Evolutionary conservation across 2,888 invertebrate genomes (phyloP).

Genomic region (Sarcophaga variegata): DNA sequence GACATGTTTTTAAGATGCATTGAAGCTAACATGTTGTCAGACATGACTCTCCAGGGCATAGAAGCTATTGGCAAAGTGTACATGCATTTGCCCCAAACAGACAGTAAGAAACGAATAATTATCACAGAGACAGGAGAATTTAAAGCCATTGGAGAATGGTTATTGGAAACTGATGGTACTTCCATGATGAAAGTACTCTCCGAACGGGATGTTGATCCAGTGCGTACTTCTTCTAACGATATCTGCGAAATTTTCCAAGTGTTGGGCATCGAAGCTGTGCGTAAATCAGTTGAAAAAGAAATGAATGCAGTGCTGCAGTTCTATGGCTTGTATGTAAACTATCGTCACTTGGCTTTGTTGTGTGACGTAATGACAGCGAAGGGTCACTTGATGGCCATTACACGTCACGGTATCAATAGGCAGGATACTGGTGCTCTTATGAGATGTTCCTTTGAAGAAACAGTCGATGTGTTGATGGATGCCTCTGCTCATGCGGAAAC

Average conservation of each 20-base stretch:
- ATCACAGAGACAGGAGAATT: constrained; percentile 99
- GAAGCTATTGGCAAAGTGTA: constrained; percentile 99
- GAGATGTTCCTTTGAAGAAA: constrained; percentile 99
- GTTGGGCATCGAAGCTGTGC: constrained; percentile 98
- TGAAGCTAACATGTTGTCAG: constrained; percentile 99
- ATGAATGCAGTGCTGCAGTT: constrained; percentile 99
- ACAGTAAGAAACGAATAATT: constrained; percentile 98
- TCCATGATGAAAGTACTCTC: constrained; percentile 99
- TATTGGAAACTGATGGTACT: constrained; percentile 99
- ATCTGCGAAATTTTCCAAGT: constrained; percentile 99
- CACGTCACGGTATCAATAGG: constrained; percentile 99
- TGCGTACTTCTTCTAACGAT: constrained; percentile 98
- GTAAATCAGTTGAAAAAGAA: constrained; percentile 99
- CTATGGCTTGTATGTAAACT: constrained; percentile 99
- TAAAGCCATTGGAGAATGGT: constrained; percentile 99
- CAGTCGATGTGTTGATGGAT: constrained; percentile 98
- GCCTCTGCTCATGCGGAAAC: constrained; percentile 99
- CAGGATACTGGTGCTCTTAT: constrained; percentile 99
- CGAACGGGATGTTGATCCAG: constrained; percentile 98
- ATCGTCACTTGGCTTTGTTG: constrained; percentile 98
- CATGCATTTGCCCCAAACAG: constrained; percentile 99
- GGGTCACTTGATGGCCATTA: constrained; percentile 99
- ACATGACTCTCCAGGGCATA: constrained; percentile 99
- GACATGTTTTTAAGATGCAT: constrained; percentile 99
- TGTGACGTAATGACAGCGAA: constrained; percentile 99